Conservation (phyloP, 1,140 invertebrate genomes). For the Drosophila suzukii region DNA sequence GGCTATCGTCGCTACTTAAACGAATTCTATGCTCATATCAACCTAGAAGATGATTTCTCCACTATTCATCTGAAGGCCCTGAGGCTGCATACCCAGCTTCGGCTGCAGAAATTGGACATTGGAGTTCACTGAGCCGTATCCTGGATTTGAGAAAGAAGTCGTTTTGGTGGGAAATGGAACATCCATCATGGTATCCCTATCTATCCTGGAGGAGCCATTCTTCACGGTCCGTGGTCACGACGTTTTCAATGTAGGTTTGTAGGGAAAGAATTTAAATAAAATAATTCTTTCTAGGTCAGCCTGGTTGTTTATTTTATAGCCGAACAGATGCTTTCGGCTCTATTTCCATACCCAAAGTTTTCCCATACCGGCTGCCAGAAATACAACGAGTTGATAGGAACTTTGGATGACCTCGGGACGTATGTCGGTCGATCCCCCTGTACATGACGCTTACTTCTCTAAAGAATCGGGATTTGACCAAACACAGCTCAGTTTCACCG, state of each 20-base stretch:
- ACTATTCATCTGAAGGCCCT: not conserved
- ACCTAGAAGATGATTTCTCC: not conserved
- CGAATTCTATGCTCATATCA: not conserved
- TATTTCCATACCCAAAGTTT: too few species aligned
- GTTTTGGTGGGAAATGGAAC: not conserved
- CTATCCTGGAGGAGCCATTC: not conserved
- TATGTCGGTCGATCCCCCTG: too few species aligned
- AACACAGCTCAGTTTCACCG: too few species aligned
- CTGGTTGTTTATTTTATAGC: not conserved
- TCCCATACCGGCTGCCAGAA: too few species aligned
- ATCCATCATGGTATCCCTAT: not conserved
- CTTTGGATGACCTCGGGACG: too few species aligned
- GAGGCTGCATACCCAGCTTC: not conserved
- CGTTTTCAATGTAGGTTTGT: constrained; percentile 1
- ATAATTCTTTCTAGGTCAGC: not conserved
- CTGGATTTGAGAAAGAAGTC: not conserved
- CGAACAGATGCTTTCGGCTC: not conserved
- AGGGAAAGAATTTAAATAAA: not conserved
- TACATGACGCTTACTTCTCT: too few species aligned
- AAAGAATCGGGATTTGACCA: too few species aligned
- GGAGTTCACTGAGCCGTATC: not conserved
- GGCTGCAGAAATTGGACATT: not conserved
- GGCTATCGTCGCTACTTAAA: not conserved
- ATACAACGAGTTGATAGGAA: too few species aligned
- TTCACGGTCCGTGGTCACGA: constrained; percentile 3